These are phyloP conservation scores for Pangasius larnaudii DNA, from an alignment of 2,797 vertebrate genomes.

Conservation along the genomic window DNA sequence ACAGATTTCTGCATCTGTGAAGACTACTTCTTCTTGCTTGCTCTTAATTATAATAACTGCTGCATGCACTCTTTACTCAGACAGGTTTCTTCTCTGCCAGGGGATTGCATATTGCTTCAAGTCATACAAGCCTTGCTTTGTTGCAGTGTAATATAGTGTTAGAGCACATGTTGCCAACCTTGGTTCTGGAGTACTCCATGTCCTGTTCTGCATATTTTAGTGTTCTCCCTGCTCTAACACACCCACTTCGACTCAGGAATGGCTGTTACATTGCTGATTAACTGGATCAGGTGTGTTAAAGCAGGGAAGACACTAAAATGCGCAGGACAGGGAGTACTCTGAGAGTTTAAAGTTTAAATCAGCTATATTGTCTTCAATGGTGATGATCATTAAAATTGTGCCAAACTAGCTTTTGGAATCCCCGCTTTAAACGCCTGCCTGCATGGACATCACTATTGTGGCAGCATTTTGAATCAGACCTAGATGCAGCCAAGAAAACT, in stretches of 20 bases:
- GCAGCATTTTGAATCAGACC: conserved; percentile 33
- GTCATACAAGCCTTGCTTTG: not conserved
- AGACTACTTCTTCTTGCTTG: not conserved
- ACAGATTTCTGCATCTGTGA: not conserved
- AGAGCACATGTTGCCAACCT: not conserved
- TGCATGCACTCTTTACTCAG: not conserved
- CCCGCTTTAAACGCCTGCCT: not conserved
- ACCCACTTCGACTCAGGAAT: not conserved
- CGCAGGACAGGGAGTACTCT: not conserved
- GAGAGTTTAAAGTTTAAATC: not conserved
- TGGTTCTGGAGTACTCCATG: not conserved
- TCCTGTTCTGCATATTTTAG: not conserved
- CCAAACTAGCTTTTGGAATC: not conserved
- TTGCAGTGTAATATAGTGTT: not conserved
- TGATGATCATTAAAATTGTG: not conserved
- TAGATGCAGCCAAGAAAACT: conserved; percentile 15
- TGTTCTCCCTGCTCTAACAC: not conserved
- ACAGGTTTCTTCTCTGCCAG: not conserved
- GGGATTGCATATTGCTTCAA: not conserved
- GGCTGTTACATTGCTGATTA: not conserved
- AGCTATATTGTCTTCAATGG: not conserved
- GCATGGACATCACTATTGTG: not conserved
- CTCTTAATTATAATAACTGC: not conserved
- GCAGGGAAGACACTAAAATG: not conserved
- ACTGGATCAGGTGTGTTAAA: not conserved